Base-by-base conservation (phyloP, 2,888 invertebrate genomes). In the Dryadula phaetusa region DNA sequence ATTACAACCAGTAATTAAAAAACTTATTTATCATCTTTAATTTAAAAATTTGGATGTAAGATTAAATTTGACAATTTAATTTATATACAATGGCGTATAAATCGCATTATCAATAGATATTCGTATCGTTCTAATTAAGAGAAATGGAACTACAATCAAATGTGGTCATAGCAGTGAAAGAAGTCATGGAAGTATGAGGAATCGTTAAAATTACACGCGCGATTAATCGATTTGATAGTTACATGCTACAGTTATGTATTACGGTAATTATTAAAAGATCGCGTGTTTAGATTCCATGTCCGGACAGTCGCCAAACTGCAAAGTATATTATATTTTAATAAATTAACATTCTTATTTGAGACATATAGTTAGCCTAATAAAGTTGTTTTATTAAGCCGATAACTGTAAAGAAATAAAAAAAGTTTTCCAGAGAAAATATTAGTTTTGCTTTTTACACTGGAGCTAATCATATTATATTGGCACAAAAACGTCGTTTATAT, bases 181-280 rank as follows among this genome's bases (percentile, higher is more conserved):
- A 67, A 67, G 42, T 62, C 49, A 46, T 62, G 53, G 56, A 56
- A 62, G 60, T 67, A 64, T 42, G 22, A 64, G 47, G 67, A 47
- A 66, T 63, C 14, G 66, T 56, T 68, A 65, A 64, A 63, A 58
- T 49, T 47, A 67, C 64, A 64, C 67, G 67, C 67, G 56, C 47
- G 56, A 64, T 53, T 64, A 67, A 70, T 56, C 56, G 62, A 44
- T 49, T 64, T n/a, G 54, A 69, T 56, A 74, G 74, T 74, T 75
- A 77, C 80, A 82, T 82, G 84, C 82, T 84, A 88, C 85, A 82
- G 85, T 87, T 86, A 87, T 71, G 62, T 75, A 77, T 83, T 87
- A 85, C 87, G 80, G 88, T 88, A 82, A 83, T 77, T 77, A 72
- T 72, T 70, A 72, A 75, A 53, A 66, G 72, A 76, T 82, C 77